A percentile compares a stretch with the other conserved stretches of the same genome.
Evolutionary conservation across 2,888 invertebrate genomes (phyloP).

Genomic region (Geotrupes spiniger): DNA sequence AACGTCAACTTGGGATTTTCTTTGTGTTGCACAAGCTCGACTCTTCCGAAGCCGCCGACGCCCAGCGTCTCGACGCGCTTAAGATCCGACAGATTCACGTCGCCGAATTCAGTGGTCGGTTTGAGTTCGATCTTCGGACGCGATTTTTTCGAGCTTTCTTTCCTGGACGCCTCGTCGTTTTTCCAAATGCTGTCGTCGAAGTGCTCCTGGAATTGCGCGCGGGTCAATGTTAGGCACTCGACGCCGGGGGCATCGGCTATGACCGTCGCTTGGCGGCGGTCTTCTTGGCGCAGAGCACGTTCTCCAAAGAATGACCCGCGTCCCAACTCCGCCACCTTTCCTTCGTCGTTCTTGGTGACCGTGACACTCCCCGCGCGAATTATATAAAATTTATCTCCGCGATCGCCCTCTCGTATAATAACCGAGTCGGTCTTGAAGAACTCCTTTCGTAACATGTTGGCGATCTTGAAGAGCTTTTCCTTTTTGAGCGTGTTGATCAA

Average conservation of each 20-base stretch:
- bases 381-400: constrained; percentile 88
- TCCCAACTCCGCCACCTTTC: constrained; percentile 64
- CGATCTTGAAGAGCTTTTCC: constrained; percentile 75
- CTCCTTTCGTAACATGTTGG: constrained; percentile 85
- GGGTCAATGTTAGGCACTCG: constrained; percentile 82
- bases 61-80: constrained; percentile 83
- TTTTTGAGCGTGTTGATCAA: constrained; percentile 71
- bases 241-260: constrained; percentile 81
- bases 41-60: constrained; percentile 89
- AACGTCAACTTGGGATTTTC: constrained; percentile 60
- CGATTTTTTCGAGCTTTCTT: constrained; percentile 14
- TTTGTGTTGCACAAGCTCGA: constrained; percentile 69
- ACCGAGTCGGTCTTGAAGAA: constrained; percentile 76
- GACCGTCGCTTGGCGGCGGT: constrained; percentile 88
- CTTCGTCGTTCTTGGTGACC: constrained; percentile 64
- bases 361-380: constrained; percentile 81
- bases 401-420: constrained; percentile 82
- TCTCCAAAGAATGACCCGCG: constrained; percentile 89
- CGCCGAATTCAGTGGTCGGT: constrained; percentile 56
- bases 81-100: constrained; percentile 73
- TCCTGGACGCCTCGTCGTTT: too few relatives aligned
- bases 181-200: constrained; percentile 67
- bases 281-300: constrained; percentile 80
- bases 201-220: constrained; percentile 75
- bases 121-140: neutral